A percentile compares a stretch with the other conserved stretches of the same genome.
These are phyloP conservation scores for Phaonia tiefii DNA, from an alignment of 2,888 invertebrate genomes.

Conservation along the genomic window DNA sequence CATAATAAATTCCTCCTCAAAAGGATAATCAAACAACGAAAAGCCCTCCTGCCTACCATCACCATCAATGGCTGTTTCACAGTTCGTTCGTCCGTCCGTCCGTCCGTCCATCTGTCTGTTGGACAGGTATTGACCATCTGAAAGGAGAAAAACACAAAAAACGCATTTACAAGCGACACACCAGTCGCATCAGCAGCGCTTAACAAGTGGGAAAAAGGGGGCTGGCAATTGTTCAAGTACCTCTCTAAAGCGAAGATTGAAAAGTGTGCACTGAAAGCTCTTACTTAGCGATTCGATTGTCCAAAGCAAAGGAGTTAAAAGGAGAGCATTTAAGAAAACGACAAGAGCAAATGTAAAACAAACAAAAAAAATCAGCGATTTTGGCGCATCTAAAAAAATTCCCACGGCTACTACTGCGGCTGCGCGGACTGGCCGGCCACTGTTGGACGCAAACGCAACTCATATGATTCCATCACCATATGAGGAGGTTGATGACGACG, in stretches of 20 bases:
- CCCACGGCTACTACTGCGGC: conserved; percentile 59
- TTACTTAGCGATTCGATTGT: conserved; percentile 35
- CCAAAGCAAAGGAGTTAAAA: conserved; percentile 57
- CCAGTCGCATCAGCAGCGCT: conserved; percentile 2
- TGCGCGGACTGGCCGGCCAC: conserved; percentile 37
- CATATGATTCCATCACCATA: background rate
- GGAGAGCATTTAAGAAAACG: conserved; percentile 64
- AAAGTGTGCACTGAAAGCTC: conserved; percentile 48
- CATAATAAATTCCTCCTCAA: conserved; percentile 48
- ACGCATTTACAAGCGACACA: conserved; percentile 53
- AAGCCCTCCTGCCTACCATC: too few relatives aligned
- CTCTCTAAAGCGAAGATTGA: background rate
- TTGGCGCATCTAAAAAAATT: conserved; percentile 66
- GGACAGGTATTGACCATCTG: background rate
- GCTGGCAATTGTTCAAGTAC: conserved; percentile 40
- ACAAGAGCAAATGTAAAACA: conserved; percentile 33
- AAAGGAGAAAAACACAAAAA: background rate
- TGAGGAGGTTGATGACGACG: conserved; percentile 56
- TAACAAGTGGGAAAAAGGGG: conserved; percentile 12
- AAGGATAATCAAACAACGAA: conserved; percentile 37
- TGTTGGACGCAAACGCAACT: background rate
- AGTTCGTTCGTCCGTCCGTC: too few relatives aligned
- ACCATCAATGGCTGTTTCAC: too few relatives aligned
- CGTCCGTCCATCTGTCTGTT: background rate
- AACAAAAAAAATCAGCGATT: conserved; percentile 52